phyloP scores from a whole-genome alignment of 2,113 vertebrate genomes.

The Rissa tridactyla region DNA sequence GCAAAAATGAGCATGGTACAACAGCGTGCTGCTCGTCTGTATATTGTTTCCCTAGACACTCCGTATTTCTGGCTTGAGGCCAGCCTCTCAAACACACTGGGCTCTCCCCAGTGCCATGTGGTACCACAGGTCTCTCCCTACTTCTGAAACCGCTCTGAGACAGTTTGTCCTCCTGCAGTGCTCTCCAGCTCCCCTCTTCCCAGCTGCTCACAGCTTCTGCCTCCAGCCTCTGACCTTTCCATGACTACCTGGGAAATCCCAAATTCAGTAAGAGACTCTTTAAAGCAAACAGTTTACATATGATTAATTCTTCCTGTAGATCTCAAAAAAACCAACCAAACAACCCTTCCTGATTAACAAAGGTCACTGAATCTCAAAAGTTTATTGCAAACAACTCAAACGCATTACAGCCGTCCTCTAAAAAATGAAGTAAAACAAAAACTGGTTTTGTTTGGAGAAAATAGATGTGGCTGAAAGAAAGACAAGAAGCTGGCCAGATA shows the following conservation, averaged over 20 bases:
- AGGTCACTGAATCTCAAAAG: constrained; percentile 50
- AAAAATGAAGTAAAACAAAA: not conserved
- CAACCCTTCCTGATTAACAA: not conserved
- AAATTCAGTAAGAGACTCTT: constrained; percentile 35
- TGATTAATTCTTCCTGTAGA: constrained; percentile 31
- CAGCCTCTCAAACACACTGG: not conserved
- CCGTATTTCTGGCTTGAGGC: not conserved
- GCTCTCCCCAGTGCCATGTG: not conserved
- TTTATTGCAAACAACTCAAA: constrained; percentile 4
- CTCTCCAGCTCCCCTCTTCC: not conserved
- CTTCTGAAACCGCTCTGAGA: not conserved
- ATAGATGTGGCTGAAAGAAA: not conserved
- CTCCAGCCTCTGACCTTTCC: constrained; percentile 39
- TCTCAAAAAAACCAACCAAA: not conserved
- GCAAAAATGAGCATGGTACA: not conserved
- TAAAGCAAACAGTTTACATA: constrained; percentile 36
- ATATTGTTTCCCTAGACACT: not conserved
- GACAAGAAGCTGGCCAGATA: not conserved
- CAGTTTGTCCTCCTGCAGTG: not conserved
- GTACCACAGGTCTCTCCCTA: not conserved
- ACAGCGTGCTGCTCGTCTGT: not conserved
- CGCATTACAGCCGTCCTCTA: not conserved
- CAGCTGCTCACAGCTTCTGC: not conserved
- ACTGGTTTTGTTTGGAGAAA: not conserved
- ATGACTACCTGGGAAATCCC: constrained; percentile 49